Evolutionary conservation across 2,888 invertebrate species (phyloP), one percentile per base, ranked within the genome.

Genomic region (Lithophane semibrunnea): DNA sequence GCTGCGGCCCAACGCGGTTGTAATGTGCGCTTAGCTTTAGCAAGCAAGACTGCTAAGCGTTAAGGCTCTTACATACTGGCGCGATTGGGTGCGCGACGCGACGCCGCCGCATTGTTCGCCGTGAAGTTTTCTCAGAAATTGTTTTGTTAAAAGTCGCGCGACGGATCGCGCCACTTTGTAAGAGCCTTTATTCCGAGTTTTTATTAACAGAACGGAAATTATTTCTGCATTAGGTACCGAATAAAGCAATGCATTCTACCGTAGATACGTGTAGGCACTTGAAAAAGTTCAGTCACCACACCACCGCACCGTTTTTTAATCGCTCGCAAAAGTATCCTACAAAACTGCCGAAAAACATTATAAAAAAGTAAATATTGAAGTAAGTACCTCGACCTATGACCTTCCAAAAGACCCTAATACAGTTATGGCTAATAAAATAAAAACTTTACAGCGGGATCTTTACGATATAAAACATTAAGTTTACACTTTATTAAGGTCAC

Each of bases 401-500:
- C 71, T 71, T 71, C 61, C 52, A 64, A 78, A 61, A 68, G 13
- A 29, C 67, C 69, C 61, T 78, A 75, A 75, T 68, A 68, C 24
- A 64, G 78, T 87, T 84, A 87, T 75, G 65, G 79, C 49, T 64
- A 78, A 71, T 88, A 83, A 85, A 88, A 83, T 83, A 80, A 85
- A 87, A 84, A 82, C 68, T 87, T 88, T 84, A 88, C 83, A 84
- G 64, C 84, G 75, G 81, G 29, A 65, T 86, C 84, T 88, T 89
- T 86, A 85, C 84, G 88, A 87, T 71, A 77, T 83, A 60, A 76
- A 74, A 77, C 87, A 82, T 87, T 88, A 90, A 90, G 76, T 85
- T 78, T 73, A 82, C 87, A 84, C 82, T 90, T 90, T 89, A 88
- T 87, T 88, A 86, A 86, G 89, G 83, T 80, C 83, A 75, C 83